A percentile compares a stretch with the other conserved stretches of the same genome.
These are phyloP conservation scores for Eospalax fontanierii DNA, from an alignment of 2,797 vertebrate species.

Conservation along the genomic window DNA sequence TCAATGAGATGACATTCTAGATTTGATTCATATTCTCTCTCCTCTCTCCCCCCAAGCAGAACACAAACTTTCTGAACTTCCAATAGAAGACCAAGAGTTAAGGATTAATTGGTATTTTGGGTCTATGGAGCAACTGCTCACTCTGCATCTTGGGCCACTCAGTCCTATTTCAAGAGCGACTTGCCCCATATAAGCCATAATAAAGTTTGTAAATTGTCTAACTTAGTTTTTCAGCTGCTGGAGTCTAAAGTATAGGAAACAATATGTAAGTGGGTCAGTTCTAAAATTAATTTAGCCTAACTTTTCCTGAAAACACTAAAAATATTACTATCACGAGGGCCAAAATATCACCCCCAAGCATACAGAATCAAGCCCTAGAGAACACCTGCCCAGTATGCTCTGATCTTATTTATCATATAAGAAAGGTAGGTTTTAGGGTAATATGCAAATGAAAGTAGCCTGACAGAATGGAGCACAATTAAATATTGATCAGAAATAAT, in stretches of 20 bases:
- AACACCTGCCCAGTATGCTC: background rate
- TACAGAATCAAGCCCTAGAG: slow-evolving; percentile 58
- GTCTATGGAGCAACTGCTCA: slow-evolving; percentile 55
- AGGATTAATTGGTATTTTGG: slow-evolving; percentile 69
- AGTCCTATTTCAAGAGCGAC: slow-evolving; percentile 71
- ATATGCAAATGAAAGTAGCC: background rate
- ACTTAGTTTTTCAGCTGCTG: slow-evolving; percentile 74
- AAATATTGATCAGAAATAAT: slow-evolving; percentile 7
- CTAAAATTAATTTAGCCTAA: slow-evolving; percentile 85
- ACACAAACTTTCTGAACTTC: background rate
- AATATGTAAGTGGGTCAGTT: slow-evolving; percentile 85
- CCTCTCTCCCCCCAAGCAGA: background rate
- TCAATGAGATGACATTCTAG: background rate
- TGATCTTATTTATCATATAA: background rate
- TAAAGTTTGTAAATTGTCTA: slow-evolving; percentile 80
- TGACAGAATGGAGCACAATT: background rate
- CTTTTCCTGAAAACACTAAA: slow-evolving; percentile 82
- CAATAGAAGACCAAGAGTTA: slow-evolving; percentile 58
- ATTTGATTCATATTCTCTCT: background rate
- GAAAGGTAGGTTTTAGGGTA: background rate
- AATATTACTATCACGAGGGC: slow-evolving; percentile 73
- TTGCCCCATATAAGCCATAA: slow-evolving; percentile 77
- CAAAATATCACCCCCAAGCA: slow-evolving; percentile 70
- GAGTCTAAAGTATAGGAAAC: slow-evolving; percentile 71
- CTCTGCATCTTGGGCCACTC: background rate